Evolutionary conservation across 2,797 vertebrate genomes (phyloP).

Genomic region (Rhadinocentrus ornatus): DNA sequence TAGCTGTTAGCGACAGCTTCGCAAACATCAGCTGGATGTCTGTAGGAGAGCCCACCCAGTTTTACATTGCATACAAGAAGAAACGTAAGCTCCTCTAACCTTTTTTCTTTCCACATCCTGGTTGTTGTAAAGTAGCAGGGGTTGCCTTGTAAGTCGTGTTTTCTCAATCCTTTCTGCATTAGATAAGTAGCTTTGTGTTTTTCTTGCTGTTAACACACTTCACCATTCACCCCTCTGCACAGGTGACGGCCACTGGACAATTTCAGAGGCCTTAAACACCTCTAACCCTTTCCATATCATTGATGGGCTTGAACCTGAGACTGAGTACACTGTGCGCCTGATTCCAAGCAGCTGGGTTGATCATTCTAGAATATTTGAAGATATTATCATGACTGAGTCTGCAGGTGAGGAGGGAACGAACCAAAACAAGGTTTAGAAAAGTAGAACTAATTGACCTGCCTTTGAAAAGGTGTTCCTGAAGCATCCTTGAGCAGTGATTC

Average conservation of each 20-base stretch:
- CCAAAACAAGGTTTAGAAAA: background rate
- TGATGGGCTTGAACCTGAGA: conserved; percentile 88
- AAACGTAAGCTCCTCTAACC: conserved; percentile 70
- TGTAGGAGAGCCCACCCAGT: conserved; percentile 62
- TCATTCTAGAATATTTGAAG: conserved; percentile 94
- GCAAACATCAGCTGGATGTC: conserved; percentile 83
- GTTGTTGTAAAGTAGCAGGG: background rate
- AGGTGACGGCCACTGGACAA: conserved; percentile 89
- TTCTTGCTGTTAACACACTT: conserved; percentile 44
- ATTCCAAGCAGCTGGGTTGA: conserved; percentile 89
- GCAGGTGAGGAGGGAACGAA: conserved; percentile 85
- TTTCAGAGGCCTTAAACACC: conserved; percentile 85
- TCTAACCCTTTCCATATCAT: conserved; percentile 88
- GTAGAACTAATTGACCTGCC: conserved; percentile 32
- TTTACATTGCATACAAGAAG: conserved; percentile 78
- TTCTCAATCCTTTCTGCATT: conserved; percentile 14
- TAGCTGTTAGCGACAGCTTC: conserved; percentile 75
- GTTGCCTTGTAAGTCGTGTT: conserved; percentile 11
- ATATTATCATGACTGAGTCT: conserved; percentile 89
- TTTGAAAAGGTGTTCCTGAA: background rate
- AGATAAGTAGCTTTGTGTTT: conserved; percentile 11
- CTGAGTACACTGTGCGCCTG: conserved; percentile 88
- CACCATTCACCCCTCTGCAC: conserved; percentile 61
- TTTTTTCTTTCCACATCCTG: conserved; percentile 11
- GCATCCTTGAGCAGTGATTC: conserved; percentile 64